Evolutionary conservation across 2,113 vertebrate species (phyloP).

Genomic region (Xiphophorus hellerii): DNA sequence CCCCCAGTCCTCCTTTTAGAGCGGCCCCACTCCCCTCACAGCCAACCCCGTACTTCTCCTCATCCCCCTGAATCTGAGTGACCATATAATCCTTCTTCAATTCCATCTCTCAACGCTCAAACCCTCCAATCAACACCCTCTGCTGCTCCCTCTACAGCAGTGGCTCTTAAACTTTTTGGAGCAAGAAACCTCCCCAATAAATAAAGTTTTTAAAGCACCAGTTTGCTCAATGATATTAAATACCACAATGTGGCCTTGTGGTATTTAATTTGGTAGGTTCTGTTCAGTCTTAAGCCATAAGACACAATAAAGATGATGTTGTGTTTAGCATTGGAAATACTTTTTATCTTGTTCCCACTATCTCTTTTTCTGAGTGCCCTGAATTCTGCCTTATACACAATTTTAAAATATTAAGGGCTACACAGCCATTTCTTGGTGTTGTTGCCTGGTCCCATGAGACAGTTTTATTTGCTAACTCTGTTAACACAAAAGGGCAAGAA

Average conservation of each 20-base stretch:
- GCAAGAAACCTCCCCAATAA: neutral
- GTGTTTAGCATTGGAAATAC: neutral
- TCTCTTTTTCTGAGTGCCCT: neutral
- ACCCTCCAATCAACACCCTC: slow-evolving; percentile 60
- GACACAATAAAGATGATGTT: neutral
- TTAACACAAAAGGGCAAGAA: too few relatives aligned
- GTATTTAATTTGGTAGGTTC: neutral
- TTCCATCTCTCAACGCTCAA: slow-evolving; percentile 67
- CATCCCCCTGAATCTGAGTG: slow-evolving; percentile 56
- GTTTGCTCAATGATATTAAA: neutral
- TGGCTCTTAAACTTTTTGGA: neutral
- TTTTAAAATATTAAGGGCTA: too few relatives aligned
- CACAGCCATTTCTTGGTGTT: too few relatives aligned
- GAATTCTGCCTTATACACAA: neutral
- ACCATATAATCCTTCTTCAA: slow-evolving; percentile 75
- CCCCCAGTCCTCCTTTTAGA: slow-evolving; percentile 60
- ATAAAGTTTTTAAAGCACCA: neutral
- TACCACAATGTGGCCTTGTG: neutral
- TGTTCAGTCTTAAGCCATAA: neutral
- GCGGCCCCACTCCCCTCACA: slow-evolving; percentile 3
- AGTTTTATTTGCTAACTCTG: too few relatives aligned
- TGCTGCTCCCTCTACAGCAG: slow-evolving; percentile 22
- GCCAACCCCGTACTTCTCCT: slow-evolving; percentile 17
- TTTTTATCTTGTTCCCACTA: neutral
- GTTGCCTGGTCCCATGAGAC: too few relatives aligned